Evolutionary conservation across 2,113 vertebrate species (phyloP).

Genomic region (Anarrhichthys ocellatus): DNA sequence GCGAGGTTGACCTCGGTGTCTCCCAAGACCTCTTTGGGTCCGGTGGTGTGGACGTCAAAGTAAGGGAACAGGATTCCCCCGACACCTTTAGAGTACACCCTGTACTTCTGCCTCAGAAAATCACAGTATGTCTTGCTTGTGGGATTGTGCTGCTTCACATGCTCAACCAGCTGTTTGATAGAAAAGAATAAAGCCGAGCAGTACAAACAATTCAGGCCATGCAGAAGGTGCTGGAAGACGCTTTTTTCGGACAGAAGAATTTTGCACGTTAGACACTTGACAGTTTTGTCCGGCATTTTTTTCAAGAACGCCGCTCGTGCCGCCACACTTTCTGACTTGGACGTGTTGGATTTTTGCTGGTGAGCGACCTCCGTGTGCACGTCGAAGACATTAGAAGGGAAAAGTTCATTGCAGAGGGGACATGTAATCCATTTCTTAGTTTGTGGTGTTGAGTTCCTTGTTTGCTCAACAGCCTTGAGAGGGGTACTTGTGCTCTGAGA

Average conservation of each 20-base stretch:
- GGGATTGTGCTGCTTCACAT: slow-evolving; percentile 89
- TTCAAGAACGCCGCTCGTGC: slow-evolving; percentile 90
- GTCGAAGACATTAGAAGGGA: slow-evolving; percentile 94
- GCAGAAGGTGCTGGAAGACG: slow-evolving; percentile 91
- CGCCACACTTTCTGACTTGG: slow-evolving; percentile 83
- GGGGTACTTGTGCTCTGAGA: slow-evolving; percentile 80
- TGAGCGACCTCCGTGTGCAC: slow-evolving; percentile 93
- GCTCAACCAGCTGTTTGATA: slow-evolving; percentile 88
- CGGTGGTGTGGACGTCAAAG: slow-evolving; percentile 89
- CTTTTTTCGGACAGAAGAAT: slow-evolving; percentile 89
- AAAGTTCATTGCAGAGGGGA: slow-evolving; percentile 94
- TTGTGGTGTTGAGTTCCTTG: slow-evolving; percentile 79
- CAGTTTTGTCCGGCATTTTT: slow-evolving; percentile 92
- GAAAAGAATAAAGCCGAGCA: slow-evolving; percentile 92
- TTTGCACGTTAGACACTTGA: slow-evolving; percentile 91
- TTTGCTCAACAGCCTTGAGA: slow-evolving; percentile 76
- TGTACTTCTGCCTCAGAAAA: slow-evolving; percentile 90
- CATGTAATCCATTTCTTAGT: slow-evolving; percentile 98
- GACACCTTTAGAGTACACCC: slow-evolving; percentile 85
- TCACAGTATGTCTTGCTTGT: slow-evolving; percentile 87
- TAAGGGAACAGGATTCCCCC: slow-evolving; percentile 91
- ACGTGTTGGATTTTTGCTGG: slow-evolving; percentile 74
- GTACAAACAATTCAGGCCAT: slow-evolving; percentile 93
- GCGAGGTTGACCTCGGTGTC: slow-evolving; percentile 91
- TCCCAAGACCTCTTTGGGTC: slow-evolving; percentile 90